These are phyloP conservation scores for Tachyglossus aculeatus DNA, from an alignment of 2,797 vertebrate species.

Conservation along the genomic window DNA sequence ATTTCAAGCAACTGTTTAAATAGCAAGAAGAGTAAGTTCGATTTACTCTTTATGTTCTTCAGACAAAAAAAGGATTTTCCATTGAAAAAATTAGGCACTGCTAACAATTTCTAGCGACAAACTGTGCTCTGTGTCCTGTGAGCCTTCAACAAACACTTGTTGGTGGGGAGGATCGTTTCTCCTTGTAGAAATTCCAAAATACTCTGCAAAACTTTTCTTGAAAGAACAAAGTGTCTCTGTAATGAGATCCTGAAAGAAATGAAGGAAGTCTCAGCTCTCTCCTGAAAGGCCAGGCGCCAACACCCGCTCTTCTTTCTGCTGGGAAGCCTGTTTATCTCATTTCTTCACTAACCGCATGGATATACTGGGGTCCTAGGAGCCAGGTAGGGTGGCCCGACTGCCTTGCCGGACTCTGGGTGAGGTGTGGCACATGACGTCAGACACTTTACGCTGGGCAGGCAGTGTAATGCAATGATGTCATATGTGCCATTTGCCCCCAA, in stretches of 20 bases:
- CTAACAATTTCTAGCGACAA: too few species aligned
- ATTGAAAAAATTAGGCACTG: neutral
- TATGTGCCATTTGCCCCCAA: too few species aligned
- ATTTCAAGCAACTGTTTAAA: neutral
- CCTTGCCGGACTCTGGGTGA: too few species aligned
- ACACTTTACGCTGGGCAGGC: too few species aligned
- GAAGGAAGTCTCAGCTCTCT: neutral
- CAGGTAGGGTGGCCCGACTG: too few species aligned
- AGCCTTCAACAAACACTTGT: too few species aligned
- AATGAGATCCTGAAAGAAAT: slow-evolving; percentile 8
- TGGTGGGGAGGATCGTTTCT: neutral
- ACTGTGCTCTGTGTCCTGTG: too few species aligned
- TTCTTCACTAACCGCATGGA: neutral
- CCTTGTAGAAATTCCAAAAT: slow-evolving; percentile 6
- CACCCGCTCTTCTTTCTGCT: neutral
- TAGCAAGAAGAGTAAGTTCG: neutral
- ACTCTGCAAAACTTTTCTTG: neutral
- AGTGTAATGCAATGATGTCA: too few species aligned
- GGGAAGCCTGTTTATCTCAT: neutral
- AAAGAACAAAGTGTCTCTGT: slow-evolving; percentile 1
- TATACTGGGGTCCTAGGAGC: too few species aligned
- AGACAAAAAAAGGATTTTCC: neutral
- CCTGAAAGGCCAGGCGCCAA: neutral
- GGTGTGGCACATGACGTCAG: too few species aligned
- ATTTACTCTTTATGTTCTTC: neutral